Base-by-base conservation (phyloP, 2,888 invertebrate species). In the Chrysolina oricalcia region DNA sequence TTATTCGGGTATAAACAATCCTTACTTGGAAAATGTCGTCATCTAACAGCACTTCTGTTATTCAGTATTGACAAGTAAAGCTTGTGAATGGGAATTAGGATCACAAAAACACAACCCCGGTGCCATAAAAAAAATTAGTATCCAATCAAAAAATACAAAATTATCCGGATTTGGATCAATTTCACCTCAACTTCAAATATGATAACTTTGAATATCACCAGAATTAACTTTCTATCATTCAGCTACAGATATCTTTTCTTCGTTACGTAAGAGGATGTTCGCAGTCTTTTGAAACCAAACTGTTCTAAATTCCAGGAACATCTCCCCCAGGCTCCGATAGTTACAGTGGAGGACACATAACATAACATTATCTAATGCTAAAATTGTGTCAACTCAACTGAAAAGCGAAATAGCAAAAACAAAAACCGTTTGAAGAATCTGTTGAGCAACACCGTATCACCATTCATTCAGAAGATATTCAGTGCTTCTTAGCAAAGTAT, bases 401-500 rank as follows among this genome's bases (percentile, higher is more conserved):
- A 1, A 19, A 8, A 21, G 63, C 11, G 23, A 63, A 63, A 35
- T 35, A 35, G 63, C 15, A 63, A 63, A 35, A 35, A 63, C 27
- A 35, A 63, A 63, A n/a, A n/a, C n/a, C n/a, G n/a, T 15, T 63
- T 63, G 63, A 63, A 63, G n/a, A 63, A 63, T 35, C 35, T 63
- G 9, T 63, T 63, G 35, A 63, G 35, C 43, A 43, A 43, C 43
- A 11, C 2, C 43, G 6, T 43, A 43, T 11, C 43, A 43, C n/a
- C n/a, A n/a, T n/a, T n/a, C n/a, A n/a, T n/a, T n/a, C n/a, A n/a
- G n/a, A n/a, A n/a, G n/a, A n/a, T n/a, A n/a, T n/a, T n/a, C n/a
- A n/a, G n/a, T n/a, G n/a, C n/a, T n/a, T n/a, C n/a, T n/a, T n/a
- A n/a, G n/a, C n/a, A n/a, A n/a, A n/a, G n/a, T n/a, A n/a, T n/a